Conservation (phyloP, 1,140 invertebrate genomes). For the Harlomillsia oculata region DNA sequence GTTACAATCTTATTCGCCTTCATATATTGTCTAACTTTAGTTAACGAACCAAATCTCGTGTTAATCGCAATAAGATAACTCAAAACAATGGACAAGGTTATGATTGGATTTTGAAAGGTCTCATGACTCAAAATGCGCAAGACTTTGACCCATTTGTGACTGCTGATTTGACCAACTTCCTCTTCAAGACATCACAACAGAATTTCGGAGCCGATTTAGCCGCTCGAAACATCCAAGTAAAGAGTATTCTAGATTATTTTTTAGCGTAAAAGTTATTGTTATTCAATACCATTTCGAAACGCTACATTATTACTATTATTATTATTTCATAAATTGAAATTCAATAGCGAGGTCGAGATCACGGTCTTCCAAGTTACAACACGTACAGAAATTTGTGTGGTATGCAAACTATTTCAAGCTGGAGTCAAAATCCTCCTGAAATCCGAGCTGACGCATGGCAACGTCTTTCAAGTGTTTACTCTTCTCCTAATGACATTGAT, state of each 20-base stretch:
- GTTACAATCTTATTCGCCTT: neutral
- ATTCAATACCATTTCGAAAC: neutral
- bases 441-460: neutral
- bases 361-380: constrained; percentile 51
- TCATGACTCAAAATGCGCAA: constrained; percentile 83
- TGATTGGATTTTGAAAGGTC: constrained; percentile 74
- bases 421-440: neutral
- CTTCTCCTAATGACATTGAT: constrained; percentile 45
- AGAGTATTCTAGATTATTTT: too few relatives aligned
- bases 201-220: constrained; percentile 63
- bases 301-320: constrained; percentile 33
- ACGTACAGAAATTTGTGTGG: constrained; percentile 48
- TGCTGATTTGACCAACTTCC: constrained; percentile 82
- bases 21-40: neutral
- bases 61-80: constrained; percentile 13
- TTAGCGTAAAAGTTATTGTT: neutral
- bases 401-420: constrained; percentile 35
- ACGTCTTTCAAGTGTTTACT: neutral
- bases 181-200: constrained; percentile 76
- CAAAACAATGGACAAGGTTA: constrained; percentile 27
- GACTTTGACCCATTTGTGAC: constrained; percentile 88
- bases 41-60: neutral
- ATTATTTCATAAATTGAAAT: too few relatives aligned
- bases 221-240: constrained; percentile 49
- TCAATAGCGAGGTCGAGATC: constrained; percentile 51